Conservation (phyloP, 1,140 invertebrate species). For the Octopus sinensis region DNA sequence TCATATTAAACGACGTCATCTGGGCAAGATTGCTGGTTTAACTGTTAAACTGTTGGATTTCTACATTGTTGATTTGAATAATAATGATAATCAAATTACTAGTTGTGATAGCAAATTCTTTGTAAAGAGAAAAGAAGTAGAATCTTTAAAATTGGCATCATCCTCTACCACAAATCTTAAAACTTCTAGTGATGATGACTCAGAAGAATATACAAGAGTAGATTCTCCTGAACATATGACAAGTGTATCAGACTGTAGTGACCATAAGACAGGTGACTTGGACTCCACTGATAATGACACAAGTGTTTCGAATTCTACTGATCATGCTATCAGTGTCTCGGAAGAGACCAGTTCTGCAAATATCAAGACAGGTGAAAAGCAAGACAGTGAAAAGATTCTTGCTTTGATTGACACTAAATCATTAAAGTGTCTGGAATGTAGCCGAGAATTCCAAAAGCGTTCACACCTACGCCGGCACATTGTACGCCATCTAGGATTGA, state of each 20-base stretch:
- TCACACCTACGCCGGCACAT: conserved; percentile 55
- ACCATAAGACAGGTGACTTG: too few species aligned
- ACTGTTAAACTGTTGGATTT: conserved; percentile 22
- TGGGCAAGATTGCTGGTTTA: conserved; percentile 19
- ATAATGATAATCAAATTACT: conserved; percentile 22
- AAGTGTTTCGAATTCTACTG: too few species aligned
- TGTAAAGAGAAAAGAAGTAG: too few species aligned
- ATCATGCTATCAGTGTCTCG: too few species aligned
- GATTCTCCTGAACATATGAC: too few species aligned
- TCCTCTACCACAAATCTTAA: too few species aligned
- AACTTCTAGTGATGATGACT: too few species aligned
- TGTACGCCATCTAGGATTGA: conserved; percentile 57
- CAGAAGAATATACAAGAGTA: too few species aligned
- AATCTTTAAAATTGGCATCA: too few species aligned
- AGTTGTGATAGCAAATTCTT: not conserved
- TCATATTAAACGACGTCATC: conserved; percentile 49
- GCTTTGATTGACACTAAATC: not conserved
- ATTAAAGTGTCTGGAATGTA: conserved; percentile 51
- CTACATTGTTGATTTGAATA: conserved; percentile 41
- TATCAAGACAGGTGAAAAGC: not conserved
- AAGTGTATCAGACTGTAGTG: too few species aligned
- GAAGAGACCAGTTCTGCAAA: too few species aligned
- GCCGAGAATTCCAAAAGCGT: conserved; percentile 44
- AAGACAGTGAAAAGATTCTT: not conserved
- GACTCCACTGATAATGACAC: too few species aligned